Percentiles rank a stretch among this genome's conserved stretches.
Conservation (phyloP, 2,797 vertebrate species). For the Chelon auratus region DNA sequence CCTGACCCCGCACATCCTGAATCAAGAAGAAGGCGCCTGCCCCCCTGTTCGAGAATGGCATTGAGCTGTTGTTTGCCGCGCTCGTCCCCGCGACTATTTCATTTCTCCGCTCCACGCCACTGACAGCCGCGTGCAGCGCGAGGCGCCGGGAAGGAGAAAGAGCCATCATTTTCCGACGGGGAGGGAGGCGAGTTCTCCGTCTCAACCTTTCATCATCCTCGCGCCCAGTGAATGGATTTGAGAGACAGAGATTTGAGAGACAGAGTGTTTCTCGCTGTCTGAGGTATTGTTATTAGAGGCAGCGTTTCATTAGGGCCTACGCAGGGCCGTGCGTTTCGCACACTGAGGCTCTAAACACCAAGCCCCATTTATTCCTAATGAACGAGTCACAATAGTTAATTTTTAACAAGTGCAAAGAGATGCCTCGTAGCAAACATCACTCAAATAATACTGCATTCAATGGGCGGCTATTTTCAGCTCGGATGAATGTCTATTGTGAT, state of each 20-base stretch:
- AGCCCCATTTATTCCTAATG: background rate
- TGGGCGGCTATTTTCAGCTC: background rate
- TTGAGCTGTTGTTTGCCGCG: background rate
- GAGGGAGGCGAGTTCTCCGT: conserved; percentile 8
- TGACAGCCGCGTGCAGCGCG: conserved; percentile 44
- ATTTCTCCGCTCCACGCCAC: conserved; percentile 3
- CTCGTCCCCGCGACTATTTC: conserved; percentile 14
- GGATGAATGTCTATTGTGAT: conserved; percentile 4
- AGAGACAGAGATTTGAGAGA: conserved; percentile 36
- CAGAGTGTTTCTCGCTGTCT: conserved; percentile 22
- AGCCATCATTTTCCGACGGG: conserved; percentile 21
- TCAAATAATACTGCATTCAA: no score
- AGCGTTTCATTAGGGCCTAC: conserved; percentile 26
- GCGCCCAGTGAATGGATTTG: conserved; percentile 25
- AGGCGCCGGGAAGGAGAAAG: conserved; percentile 20
- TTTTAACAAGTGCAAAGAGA: no score
- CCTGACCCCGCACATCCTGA: background rate
- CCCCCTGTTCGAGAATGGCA: conserved; percentile 7
- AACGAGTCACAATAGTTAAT: no score
- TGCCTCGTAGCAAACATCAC: no score
- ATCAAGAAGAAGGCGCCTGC: conserved; percentile 8
- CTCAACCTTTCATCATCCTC: conserved; percentile 36
- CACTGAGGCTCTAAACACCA: background rate
- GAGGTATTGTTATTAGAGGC: conserved; percentile 15
- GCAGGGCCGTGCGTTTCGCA: background rate